Evolutionary conservation across 2,113 vertebrate genomes (phyloP).

Genomic region (Sisor rabdophorus): DNA sequence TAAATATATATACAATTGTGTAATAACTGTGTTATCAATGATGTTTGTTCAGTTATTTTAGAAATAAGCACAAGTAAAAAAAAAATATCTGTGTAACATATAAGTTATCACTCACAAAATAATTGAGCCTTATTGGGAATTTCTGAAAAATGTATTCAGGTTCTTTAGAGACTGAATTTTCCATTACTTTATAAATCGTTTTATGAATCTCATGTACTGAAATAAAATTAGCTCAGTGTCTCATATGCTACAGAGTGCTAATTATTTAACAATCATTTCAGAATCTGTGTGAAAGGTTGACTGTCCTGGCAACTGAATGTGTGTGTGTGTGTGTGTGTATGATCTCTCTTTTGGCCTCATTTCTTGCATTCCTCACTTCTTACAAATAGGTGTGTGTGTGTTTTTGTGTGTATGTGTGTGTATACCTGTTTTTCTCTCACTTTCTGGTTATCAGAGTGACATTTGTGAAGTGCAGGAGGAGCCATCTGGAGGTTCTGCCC

Average conservation of each 20-base stretch:
- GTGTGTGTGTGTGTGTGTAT: background rate
- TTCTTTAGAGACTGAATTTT: background rate
- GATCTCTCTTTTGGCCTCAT: background rate
- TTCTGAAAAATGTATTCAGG: background rate
- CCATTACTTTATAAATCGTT: background rate
- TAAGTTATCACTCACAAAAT: too few relatives aligned
- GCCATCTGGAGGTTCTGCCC: slow-evolving; percentile 79
- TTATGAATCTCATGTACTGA: background rate
- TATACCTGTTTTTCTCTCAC: slow-evolving; percentile 47
- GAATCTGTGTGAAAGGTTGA: background rate
- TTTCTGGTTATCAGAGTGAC: slow-evolving; percentile 70
- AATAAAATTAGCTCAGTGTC: background rate
- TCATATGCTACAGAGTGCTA: background rate
- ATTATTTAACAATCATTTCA: background rate
- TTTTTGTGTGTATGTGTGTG: slow-evolving; percentile 35
- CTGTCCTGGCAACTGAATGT: background rate
- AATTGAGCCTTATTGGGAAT: too few relatives aligned
- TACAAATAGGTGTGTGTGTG: slow-evolving; percentile 28
- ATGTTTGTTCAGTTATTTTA: too few relatives aligned
- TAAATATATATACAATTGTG: too few relatives aligned
- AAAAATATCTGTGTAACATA: too few relatives aligned
- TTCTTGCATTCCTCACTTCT: background rate
- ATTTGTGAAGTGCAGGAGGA: slow-evolving; percentile 71
- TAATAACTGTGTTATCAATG: too few relatives aligned
- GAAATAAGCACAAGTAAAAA: too few relatives aligned